Percentiles rank a stretch among this genome's conserved stretches.
These are phyloP conservation scores for Chondrosia reniformis DNA, from an alignment of 37 sponge, comb jelly and placozoan genomes.

Conservation along the genomic window DNA sequence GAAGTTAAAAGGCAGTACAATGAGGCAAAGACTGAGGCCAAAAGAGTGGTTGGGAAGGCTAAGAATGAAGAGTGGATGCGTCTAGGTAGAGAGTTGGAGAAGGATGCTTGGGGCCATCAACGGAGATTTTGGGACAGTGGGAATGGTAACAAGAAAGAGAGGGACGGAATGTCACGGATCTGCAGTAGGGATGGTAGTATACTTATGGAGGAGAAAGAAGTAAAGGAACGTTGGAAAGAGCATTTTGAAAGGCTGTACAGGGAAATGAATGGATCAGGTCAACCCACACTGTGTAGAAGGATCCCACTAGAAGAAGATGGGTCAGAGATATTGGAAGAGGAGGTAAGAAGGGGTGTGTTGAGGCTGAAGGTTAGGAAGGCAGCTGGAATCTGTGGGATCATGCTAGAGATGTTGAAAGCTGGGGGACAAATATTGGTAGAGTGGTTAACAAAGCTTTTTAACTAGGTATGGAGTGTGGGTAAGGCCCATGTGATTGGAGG, in stretches of 20 bases:
- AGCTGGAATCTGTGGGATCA: constrained; percentile 5
- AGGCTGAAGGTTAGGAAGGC: constrained; percentile 1
- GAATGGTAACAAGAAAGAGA: background rate
- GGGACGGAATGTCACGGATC: background rate
- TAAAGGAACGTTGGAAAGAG: background rate
- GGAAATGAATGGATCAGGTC: background rate
- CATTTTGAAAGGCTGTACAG: background rate
- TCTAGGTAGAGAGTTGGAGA: background rate
- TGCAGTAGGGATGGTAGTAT: background rate
- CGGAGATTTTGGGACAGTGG: background rate
- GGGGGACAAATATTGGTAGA: background rate
- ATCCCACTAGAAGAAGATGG: background rate
- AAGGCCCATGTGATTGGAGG: constrained; percentile 9
- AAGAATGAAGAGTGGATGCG: background rate
- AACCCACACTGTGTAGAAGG: background rate
- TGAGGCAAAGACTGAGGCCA: background rate
- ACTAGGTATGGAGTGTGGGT: constrained; percentile 1
- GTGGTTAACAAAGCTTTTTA: constrained; percentile 1
- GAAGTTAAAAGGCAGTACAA: background rate
- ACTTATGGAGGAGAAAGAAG: background rate
- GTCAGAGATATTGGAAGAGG: background rate
- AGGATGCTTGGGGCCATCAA: background rate
- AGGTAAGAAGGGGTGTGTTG: background rate
- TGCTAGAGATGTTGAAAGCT: background rate
- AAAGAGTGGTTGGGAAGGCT: background rate